Evolutionary conservation across 2,888 invertebrate genomes (phyloP).

Genomic region (Dastarcus helophoroides): DNA sequence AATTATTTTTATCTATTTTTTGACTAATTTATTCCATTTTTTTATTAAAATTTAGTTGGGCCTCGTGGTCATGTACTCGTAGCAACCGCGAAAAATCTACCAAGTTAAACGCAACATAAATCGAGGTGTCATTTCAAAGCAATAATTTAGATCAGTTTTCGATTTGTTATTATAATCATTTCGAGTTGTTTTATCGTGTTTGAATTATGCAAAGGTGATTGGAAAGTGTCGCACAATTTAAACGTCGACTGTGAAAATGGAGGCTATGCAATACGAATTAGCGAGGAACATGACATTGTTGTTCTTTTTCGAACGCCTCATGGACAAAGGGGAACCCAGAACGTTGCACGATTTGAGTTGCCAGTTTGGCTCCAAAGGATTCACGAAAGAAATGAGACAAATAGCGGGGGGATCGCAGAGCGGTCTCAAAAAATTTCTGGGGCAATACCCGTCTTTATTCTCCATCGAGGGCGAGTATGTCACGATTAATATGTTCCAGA

Average conservation of each 20-base stretch:
- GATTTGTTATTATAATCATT: neutral
- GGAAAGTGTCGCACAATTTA: constrained; percentile 6
- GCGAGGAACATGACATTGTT: constrained; percentile 90
- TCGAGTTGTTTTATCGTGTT: constrained; percentile 3
- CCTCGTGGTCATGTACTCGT: neutral
- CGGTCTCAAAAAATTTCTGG: constrained; percentile 91
- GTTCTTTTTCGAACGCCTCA: constrained; percentile 95
- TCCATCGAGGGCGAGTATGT: constrained; percentile 88
- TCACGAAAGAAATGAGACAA: constrained; percentile 97
- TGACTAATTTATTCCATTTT: constrained; percentile 6
- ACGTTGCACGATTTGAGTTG: constrained; percentile 96
- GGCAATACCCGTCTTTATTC: constrained; percentile 94
- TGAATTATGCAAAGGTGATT: constrained; percentile 8
- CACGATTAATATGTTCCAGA: constrained; percentile 69
- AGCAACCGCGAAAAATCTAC: no score
- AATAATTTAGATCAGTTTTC: neutral
- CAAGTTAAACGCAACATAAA: neutral
- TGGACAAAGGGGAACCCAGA: constrained; percentile 93
- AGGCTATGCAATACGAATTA: constrained; percentile 88
- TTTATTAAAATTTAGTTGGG: neutral
- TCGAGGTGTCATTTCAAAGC: neutral
- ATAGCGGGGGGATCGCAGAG: constrained; percentile 92
- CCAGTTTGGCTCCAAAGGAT: constrained; percentile 98
- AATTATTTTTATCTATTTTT: constrained; percentile 3
- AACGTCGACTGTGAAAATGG: constrained; percentile 46